Base-by-base conservation (phyloP, 2,797 vertebrate species). In the Miichthys miiuy region DNA sequence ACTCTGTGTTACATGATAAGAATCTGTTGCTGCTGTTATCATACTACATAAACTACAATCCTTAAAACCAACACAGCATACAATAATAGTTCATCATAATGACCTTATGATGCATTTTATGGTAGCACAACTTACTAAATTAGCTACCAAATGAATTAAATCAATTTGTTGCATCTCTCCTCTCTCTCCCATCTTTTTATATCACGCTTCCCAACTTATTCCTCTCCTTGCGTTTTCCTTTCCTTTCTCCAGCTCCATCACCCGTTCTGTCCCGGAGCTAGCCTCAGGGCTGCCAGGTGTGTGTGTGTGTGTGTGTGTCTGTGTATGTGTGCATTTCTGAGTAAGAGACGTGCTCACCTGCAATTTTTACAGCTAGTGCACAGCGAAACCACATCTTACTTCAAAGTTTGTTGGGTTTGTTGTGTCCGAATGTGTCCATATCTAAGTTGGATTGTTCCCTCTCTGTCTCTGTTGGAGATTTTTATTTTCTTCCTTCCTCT, bases 201-300 rank as follows among this genome's bases (percentile, higher is more conserved):
- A 68, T 71, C 70, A 73, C 27, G 57, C 21, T 50, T 30, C 56
- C 55, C 38, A 61, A 72, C 56, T 76, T 69, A 42, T 85, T 87
- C 64, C 46, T 50, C n/a, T 79, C 41, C n/a, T 82, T 69, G 66
- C 46, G 3, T 66, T 77, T 85, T 74, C 73, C 68, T 79, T 76
- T 70, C 83, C 74, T 25, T 87, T 71, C 74, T 85, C 61, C 54
- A 63, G 67, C 84, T 87, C 85, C 81, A 82, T 82, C 84, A 85
- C 65, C 85, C 60, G 4, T 67, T 91, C 77, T 90, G 80, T 91
- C 92, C 91, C 88, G 80, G 85, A 88, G 90, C 85, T 81, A 85
- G 93, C 92, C 89, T 67, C 50, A 72, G 89, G 90, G 89, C 84
- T 91, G 81, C 75, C 84, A 84, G 78, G 79, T 89, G 85, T 91